These are phyloP conservation scores for Odontamblyopus rebecca DNA, from an alignment of 2,797 vertebrate species.

Conservation along the genomic window DNA sequence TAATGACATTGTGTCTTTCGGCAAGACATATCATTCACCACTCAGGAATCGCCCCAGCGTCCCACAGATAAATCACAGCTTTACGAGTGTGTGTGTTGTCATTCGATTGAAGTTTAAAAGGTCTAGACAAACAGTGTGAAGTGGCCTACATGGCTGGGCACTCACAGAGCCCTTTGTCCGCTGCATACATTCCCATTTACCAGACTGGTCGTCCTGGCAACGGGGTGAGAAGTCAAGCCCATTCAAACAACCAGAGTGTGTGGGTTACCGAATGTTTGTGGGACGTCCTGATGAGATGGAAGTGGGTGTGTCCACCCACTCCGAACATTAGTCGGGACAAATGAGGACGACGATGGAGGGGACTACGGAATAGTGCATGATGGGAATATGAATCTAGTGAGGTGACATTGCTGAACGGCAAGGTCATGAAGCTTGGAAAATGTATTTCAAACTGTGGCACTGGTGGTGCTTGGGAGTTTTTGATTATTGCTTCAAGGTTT, in stretches of 20 bases:
- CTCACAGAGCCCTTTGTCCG: constrained; percentile 65
- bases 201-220: constrained; percentile 59
- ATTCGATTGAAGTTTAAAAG: constrained; percentile 53
- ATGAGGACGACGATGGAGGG: constrained; percentile 36
- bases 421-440: neutral
- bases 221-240: constrained; percentile 67
- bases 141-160: constrained; percentile 68
- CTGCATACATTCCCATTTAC: constrained; percentile 55
- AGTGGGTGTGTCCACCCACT: constrained; percentile 44
- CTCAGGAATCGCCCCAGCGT: constrained; percentile 47
- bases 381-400: constrained; percentile 47
- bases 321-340: constrained; percentile 33
- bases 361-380: constrained; percentile 12
- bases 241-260: constrained; percentile 54
- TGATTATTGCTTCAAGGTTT: neutral
- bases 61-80: constrained; percentile 59
- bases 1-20: neutral
- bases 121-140: constrained; percentile 72
- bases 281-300: neutral
- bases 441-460: neutral
- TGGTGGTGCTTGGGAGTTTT: neutral
- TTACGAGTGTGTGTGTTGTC: constrained; percentile 49
- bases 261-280: constrained; percentile 29
- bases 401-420: constrained; percentile 45
- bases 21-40: neutral